Evolutionary conservation across 2,888 invertebrate genomes (phyloP), one percentile per base, ranked within the genome.

Genomic region (Tanytarsus gracilentus): DNA sequence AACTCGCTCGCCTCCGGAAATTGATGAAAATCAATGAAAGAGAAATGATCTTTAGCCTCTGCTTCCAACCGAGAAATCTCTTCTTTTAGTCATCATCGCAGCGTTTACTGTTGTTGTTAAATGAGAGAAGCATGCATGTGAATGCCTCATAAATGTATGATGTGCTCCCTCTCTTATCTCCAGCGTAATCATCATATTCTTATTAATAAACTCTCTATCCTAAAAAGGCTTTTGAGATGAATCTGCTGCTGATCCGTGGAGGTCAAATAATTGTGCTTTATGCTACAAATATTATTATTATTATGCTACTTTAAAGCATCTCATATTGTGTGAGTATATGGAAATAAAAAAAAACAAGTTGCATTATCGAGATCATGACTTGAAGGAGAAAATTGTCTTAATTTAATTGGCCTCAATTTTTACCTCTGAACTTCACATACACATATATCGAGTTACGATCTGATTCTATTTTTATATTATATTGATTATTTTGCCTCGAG

Each of bases 41-140:
- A 52, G 52, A n/a, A 14, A 21, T 52, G 52, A 52, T 52, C 52
- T 52, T 52, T 52, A 30, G 39, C 53, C 27, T 21, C 18, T 23
- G 53, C 27, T 21, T 30, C 29, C 52, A 36, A 14, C 36, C 16
- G 27, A 21, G 18, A 21, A 29, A 30, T 18, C 30, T 29, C 30
- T 23, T 18, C 14, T 25, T 23, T 7, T 26, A n/a, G 14, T 39
- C 39, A 30, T 30, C 7, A 30, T 30, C 30, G 30, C 6, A 6
- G n/a, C n/a, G n/a, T n/a, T n/a, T n/a, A n/a, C n/a, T n/a, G n/a
- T 36, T 36, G 36, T 36, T 36, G 16, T 36, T 36, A 36, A 36
- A 33, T n/a, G n/a, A n/a, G n/a, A n/a, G 16, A 36, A 36, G 14
- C 36, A 16, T 36, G 36, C 36, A 36, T 36, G 16, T 11, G 36